Percentiles rank a stretch among this genome's conserved stretches.
These are phyloP conservation scores for Brienomyrus longianalis DNA, from an alignment of 2,113 vertebrate genomes.

Conservation along the genomic window DNA sequence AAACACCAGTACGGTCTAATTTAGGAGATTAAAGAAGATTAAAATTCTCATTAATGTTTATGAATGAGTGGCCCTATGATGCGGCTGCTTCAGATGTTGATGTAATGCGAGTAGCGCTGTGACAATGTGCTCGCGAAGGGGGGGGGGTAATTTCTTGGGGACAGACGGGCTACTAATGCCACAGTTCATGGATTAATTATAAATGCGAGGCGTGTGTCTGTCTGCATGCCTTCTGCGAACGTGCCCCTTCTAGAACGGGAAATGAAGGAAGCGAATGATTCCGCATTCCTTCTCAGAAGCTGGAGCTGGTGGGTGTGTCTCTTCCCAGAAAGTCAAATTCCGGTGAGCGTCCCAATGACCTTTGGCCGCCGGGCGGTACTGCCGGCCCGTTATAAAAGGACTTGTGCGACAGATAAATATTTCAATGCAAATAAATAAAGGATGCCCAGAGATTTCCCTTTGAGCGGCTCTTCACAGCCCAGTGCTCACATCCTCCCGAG, in stretches of 20 bases:
- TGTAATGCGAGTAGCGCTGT: slow-evolving; percentile 43
- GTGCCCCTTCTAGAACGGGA: neutral
- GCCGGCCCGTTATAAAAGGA: slow-evolving; percentile 86
- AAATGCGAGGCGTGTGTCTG: slow-evolving; percentile 41
- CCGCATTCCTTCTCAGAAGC: slow-evolving; percentile 51
- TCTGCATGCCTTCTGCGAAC: neutral
- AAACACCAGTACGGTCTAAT: slow-evolving; percentile 45
- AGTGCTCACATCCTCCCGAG: slow-evolving; percentile 70
- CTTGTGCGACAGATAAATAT: slow-evolving; percentile 93
- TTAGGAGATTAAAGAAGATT: slow-evolving; percentile 58
- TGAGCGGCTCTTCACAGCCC: slow-evolving; percentile 80
- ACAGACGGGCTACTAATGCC: slow-evolving; percentile 82
- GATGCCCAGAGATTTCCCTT: slow-evolving; percentile 79
- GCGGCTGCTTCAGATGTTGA: slow-evolving; percentile 50
- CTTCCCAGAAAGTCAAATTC: slow-evolving; percentile 70
- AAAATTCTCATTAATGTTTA: slow-evolving; percentile 46
- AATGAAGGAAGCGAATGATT: slow-evolving; percentile 10
- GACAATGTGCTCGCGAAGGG: neutral
- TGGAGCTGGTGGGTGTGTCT: slow-evolving; percentile 51
- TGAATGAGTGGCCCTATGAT: slow-evolving; percentile 35
- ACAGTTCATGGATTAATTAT: slow-evolving; percentile 77
- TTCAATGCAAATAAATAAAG: slow-evolving; percentile 99
- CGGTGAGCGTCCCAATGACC: slow-evolving; percentile 63
- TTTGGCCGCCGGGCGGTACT: slow-evolving; percentile 71
- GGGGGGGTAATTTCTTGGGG: slow-evolving; percentile 53